A percentile compares a stretch with the other conserved stretches of the same genome.
Conservation (phyloP, 2,113 vertebrate genomes). For the crab-eating macaque (Macaca fascicularis) region T2T-MFA8v1.1 NC_088375.1:226374001-226374500, state of each 20-base stretch:
- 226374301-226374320: no score
- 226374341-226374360: no score
- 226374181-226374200: neutral
- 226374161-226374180: neutral
- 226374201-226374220: neutral
- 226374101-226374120: neutral
- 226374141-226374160: neutral
- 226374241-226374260: neutral
- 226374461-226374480: no score
- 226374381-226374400: no score
- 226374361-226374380: no score
- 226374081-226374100: neutral
- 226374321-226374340: no score
- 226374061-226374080: neutral
- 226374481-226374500: no score
- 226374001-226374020: neutral
- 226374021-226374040: neutral
- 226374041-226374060: neutral
- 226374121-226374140: neutral
- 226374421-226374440: no score
- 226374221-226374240: neutral
- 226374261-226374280: no score
- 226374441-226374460: no score
- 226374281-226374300: no score
- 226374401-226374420: no score